Evolutionary conservation across 2,888 invertebrate species (phyloP).

Genomic region (Ormyrus labotus): DNA sequence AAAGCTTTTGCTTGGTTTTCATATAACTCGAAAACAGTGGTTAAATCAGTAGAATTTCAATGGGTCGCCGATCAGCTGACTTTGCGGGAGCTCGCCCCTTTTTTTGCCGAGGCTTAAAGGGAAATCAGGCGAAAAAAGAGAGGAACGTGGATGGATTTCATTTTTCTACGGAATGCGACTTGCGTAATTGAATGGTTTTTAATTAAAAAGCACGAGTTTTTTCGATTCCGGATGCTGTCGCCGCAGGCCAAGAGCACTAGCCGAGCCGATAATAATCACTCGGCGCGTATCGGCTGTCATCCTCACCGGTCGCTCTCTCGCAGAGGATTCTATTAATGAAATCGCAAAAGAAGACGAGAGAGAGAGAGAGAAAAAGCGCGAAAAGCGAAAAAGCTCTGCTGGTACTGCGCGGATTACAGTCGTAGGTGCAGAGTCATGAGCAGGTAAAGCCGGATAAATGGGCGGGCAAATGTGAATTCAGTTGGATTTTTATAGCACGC

Average conservation of each 20-base stretch:
- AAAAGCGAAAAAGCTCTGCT: too few relatives aligned
- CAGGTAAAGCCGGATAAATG: constrained; percentile 13
- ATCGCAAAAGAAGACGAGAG: too few relatives aligned
- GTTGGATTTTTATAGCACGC: constrained; percentile 17
- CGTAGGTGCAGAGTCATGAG: constrained; percentile 8
- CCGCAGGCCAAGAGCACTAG: too few relatives aligned
- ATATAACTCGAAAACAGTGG: constrained; percentile 53
- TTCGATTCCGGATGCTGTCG: not conserved
- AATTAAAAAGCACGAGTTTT: constrained; percentile 12
- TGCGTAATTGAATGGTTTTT: constrained; percentile 8
- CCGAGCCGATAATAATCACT: too few relatives aligned
- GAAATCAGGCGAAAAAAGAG: too few relatives aligned
- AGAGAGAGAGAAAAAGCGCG: not conserved
- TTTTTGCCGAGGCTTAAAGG: not conserved
- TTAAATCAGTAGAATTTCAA: constrained; percentile 62
- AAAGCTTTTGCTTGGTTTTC: constrained; percentile 46
- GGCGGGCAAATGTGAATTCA: constrained; percentile 32
- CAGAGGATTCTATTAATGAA: not conserved
- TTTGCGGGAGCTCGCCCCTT: constrained; percentile 26
- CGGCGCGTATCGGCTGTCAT: not conserved
- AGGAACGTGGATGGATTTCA: too few relatives aligned
- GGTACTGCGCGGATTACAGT: too few relatives aligned
- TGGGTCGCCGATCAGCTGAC: constrained; percentile 56
- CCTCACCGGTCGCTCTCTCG: not conserved
- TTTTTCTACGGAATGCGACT: not conserved